Conservation (phyloP, 1,140 invertebrate genomes). For the Formica exsecta region DNA sequence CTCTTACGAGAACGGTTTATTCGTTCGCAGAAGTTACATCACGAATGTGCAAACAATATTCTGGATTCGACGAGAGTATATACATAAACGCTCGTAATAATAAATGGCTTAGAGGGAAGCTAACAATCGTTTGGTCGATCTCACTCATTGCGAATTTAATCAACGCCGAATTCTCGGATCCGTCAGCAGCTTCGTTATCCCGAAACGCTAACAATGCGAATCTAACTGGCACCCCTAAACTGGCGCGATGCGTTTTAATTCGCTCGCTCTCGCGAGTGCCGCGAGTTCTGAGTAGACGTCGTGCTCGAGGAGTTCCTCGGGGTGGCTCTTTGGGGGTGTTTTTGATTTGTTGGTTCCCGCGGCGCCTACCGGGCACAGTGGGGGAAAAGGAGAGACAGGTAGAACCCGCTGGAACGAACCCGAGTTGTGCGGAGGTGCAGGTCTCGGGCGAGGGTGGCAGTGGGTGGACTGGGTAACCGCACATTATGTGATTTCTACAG, state of each 20-base stretch:
- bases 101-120: slow-evolving; percentile 26
- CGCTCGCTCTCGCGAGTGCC: slow-evolving; percentile 73
- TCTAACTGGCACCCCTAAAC: slow-evolving; percentile 42
- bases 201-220: slow-evolving; percentile 49
- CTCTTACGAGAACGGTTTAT: background rate
- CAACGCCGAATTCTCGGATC: slow-evolving; percentile 49
- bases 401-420: slow-evolving; percentile 26
- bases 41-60: background rate
- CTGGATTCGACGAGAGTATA: background rate
- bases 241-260: slow-evolving; percentile 81
- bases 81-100: background rate
- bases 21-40: background rate
- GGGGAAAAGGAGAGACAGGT: slow-evolving; percentile 27
- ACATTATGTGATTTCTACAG: slow-evolving; percentile 86
- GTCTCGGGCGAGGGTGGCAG: slow-evolving; percentile 30
- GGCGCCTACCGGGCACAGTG: slow-evolving; percentile 48
- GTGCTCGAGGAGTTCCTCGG: slow-evolving; percentile 70
- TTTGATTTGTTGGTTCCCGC: slow-evolving; percentile 85
- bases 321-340: slow-evolving; percentile 82
- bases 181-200: slow-evolving; percentile 57
- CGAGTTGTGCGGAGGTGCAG: slow-evolving; percentile 13
- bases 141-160: slow-evolving; percentile 40
- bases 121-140: slow-evolving; percentile 50
- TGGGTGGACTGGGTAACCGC: slow-evolving; percentile 80
- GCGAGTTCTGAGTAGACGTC: slow-evolving; percentile 67